Base-by-base conservation (phyloP, 2,113 vertebrate genomes). In the Hoplias malabaricus region DNA sequence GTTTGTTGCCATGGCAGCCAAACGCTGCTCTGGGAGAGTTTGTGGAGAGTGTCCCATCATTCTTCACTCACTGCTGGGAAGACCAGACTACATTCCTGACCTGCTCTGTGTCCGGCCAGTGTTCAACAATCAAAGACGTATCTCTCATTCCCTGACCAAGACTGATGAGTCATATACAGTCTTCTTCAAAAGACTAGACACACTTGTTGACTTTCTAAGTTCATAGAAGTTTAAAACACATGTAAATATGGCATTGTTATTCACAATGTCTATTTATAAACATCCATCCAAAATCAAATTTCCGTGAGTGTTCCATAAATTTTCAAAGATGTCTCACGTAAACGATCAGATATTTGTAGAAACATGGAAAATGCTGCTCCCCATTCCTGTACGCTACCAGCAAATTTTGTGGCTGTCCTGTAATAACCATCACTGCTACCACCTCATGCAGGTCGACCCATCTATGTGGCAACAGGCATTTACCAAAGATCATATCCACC, bases 1-100 rank as follows among this genome's bases (percentile, higher is more conserved):
- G 82, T 80, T 80, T 77, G 73, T 80, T 80, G 54, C 69, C 56
- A 69, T 62, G 46, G 78, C n/a, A 67, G 68, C 82, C 73, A 80
- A 83, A 80, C 70, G 73, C 54, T 77, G 77, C 69, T 75, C 62
- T 77, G 69, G 63, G 81, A 80, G 73, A 77, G 73, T 50, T 56
- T n/a, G 42, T 66, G 69, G 69, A 77, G 62, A 13, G 75, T 50
- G 54, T 78, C 73, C 74, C 77, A 82, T 75, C 62, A 25, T 77
- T 79, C 25, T 73, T 69, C 75, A 38, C 34, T n/a, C 62, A 43
- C 33, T 59, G 38, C 65, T 74, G 71, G 46, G 48, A 33, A 67
- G 57, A 75, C 70, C 59, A 57, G 71, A 73, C 21, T 42, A 29
- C 34, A 74, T 75, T 75, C 69, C 43, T 79, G 77, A 72, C 77